phyloP scores from a whole-genome alignment of 2,797 vertebrate species.

The Podarcis lilfordi region DNA sequence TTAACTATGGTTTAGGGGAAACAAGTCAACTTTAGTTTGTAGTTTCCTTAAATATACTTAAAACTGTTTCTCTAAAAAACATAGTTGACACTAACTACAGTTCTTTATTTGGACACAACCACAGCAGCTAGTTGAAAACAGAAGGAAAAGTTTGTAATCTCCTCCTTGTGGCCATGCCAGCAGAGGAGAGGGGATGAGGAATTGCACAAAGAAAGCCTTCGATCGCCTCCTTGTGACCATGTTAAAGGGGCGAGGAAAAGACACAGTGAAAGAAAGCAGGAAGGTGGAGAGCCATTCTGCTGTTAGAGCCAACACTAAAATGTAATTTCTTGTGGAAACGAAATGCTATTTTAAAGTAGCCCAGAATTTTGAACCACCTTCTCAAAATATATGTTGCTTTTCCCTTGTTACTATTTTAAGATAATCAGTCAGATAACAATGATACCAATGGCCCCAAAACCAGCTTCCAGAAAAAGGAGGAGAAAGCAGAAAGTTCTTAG shows the following conservation, averaged over 20 bases:
- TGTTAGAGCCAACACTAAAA: background rate
- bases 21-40: background rate
- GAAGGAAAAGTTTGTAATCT: background rate
- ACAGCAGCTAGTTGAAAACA: too few relatives aligned
- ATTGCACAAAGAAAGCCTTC: background rate
- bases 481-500: too few relatives aligned
- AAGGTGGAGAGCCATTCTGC: constrained; percentile 18
- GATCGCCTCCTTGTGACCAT: too few relatives aligned
- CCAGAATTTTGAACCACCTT: background rate
- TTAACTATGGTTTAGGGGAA: background rate
- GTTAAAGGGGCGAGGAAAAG: background rate
- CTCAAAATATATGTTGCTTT: too few relatives aligned
- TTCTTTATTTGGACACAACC: background rate
- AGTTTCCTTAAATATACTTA: background rate
- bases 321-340: background rate
- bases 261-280: background rate
- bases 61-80: background rate
- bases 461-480: too few relatives aligned
- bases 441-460: too few relatives aligned
- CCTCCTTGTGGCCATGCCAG: background rate
- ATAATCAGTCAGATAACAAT: background rate
- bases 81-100: background rate
- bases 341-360: background rate
- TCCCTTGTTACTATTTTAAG: background rate
- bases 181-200: background rate